Evolutionary conservation across 2,888 invertebrate species (phyloP).

Genomic region (Drosophila lacicola): DNA sequence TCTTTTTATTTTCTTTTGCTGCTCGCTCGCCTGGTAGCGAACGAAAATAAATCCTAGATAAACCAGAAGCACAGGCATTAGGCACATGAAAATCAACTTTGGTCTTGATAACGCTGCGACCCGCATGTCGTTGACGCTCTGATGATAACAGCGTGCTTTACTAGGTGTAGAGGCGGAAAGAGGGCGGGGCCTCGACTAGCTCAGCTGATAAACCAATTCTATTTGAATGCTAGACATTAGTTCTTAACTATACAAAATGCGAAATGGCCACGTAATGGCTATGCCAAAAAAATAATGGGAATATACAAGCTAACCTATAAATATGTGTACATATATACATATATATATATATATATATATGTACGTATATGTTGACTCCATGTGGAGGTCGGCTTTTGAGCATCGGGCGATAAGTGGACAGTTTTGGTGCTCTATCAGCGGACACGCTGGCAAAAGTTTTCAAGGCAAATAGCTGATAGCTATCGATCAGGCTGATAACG

Average conservation of each 20-base stretch:
- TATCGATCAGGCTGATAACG: conserved; percentile 53
- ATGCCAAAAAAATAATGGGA: conserved; percentile 37
- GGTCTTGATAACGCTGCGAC: conserved; percentile 56
- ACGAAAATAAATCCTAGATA: conserved; percentile 53
- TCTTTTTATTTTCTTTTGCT: conserved; percentile 4
- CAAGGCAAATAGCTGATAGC: conserved; percentile 43
- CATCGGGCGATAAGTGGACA: conserved; percentile 34
- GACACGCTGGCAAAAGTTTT: conserved; percentile 41
- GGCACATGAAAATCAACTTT: conserved; percentile 36
- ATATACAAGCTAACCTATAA: conserved; percentile 10
- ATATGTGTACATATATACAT: background rate
- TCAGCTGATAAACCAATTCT: conserved; percentile 50
- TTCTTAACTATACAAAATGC: conserved; percentile 33
- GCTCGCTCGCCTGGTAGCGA: conserved; percentile 14
- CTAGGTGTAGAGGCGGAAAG: conserved; percentile 1
- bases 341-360: background rate
- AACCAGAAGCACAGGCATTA: conserved; percentile 42
- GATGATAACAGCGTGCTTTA: conserved; percentile 46
- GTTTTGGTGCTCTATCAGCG: conserved; percentile 11
- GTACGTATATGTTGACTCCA: conserved; percentile 1
- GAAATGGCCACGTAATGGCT: conserved; percentile 51
- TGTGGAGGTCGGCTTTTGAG: conserved; percentile 9
- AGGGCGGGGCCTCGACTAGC: conserved; percentile 13
- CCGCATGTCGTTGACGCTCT: conserved; percentile 51
- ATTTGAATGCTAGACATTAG: conserved; percentile 24